Evolutionary conservation across 2,113 vertebrate genomes (phyloP).

Genomic region (Gorsachius goisagi): DNA sequence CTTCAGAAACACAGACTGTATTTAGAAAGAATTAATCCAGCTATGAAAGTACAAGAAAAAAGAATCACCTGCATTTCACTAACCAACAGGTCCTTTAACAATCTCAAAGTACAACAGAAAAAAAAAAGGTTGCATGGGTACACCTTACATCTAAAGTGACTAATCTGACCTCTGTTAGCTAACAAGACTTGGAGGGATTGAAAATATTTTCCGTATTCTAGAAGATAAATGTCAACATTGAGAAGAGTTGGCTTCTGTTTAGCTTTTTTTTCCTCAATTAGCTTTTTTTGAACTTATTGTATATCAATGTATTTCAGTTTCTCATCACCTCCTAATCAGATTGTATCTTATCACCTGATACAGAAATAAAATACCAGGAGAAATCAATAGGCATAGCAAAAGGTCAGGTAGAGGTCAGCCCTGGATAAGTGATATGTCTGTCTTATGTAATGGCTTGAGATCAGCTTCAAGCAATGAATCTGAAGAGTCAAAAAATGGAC

Average conservation of each 20-base stretch:
- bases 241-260: not conserved
- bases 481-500: not conserved
- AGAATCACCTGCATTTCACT: not conserved
- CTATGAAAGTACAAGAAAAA: not conserved
- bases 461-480: not conserved
- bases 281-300: not conserved
- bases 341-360: not conserved
- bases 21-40: not conserved
- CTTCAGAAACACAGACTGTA: not conserved
- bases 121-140: not conserved
- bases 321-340: not conserved
- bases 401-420: not conserved
- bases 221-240: not conserved
- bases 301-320: not conserved
- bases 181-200: not conserved
- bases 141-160: not conserved
- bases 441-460: not conserved
- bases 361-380: not conserved
- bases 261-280: not conserved
- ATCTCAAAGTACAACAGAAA: not conserved
- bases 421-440: not conserved
- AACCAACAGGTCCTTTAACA: not conserved
- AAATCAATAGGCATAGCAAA: slow-evolving; percentile 10
- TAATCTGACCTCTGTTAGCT: not conserved
- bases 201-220: not conserved